Base-by-base conservation (phyloP, 1,140 invertebrate species). In the Leptinotarsa defecta region DNA sequence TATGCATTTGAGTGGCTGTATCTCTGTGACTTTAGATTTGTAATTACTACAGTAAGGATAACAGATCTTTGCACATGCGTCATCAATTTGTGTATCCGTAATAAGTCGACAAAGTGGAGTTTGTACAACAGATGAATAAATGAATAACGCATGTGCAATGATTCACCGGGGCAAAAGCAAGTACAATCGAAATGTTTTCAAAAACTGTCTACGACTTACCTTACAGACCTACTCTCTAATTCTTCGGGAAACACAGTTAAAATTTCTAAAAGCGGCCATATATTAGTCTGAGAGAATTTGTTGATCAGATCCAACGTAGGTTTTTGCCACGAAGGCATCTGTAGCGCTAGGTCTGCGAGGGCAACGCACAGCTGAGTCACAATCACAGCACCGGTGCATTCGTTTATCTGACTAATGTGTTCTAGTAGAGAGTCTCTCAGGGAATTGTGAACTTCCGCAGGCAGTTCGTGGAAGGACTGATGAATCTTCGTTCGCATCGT, bases 401-500 rank as follows among this genome's bases (percentile, higher is more conserved):
- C 90, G 75, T 92, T 94, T 19, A 96, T 93, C 85, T 93, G 92
- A 49, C 92, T 91, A 79, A 99, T 91, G 86, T 99, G 97, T 74
- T 94, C 91, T 61, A 99, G 87, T 57, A 99, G 86, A 2, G 97
- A 99, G 88, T 98, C 94, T 79, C 96, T 88, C 13, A 99, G 88
- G 1, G 95, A 95, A 74, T 89, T 86, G 80, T 98, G 93, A 48
- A 95, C 92, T 80, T 95, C 92, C 17, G 88, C 79, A 13, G 98
- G 97, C 69, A 99, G 87, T 88, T 99, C 98, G 81, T 96, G 92
- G 83, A 99, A 97, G 71, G 93, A 95, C 80, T 93, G 91, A 86
- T 98, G 95, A 69, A 96, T 94, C 89, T 99, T 99, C 13, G 94
- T 94, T 77, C 97, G 90, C 92, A 99, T 96, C 4, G 97, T 99